A percentile compares a stretch with the other conserved stretches of the same genome.
Evolutionary conservation across 2,888 invertebrate species (phyloP).

Genomic region (Ectropis crepuscularia): DNA sequence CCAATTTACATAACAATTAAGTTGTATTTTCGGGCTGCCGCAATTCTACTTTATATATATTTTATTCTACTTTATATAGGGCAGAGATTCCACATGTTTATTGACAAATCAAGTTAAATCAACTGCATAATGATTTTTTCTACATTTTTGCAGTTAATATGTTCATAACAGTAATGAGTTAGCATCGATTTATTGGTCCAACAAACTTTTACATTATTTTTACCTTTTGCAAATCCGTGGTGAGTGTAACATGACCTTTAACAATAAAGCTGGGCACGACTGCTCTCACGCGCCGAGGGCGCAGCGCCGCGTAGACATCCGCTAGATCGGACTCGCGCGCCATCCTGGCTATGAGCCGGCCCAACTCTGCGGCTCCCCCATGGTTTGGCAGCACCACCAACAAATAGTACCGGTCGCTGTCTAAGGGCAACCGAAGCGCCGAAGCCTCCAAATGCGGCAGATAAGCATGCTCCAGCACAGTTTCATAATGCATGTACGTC

Average conservation of each 20-base stretch:
- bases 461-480: conserved; percentile 90
- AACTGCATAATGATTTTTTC: too few species aligned
- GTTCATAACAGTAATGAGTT: not conserved
- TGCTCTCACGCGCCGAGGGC: conserved; percentile 89
- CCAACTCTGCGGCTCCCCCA: conserved; percentile 85
- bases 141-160: too few species aligned
- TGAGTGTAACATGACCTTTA: conserved; percentile 91
- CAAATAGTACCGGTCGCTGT: conserved; percentile 91
- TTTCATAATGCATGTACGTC: conserved; percentile 90
- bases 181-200: not conserved
- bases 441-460: conserved; percentile 89
- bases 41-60: conserved; percentile 36
- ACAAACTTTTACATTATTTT: conserved; percentile 46
- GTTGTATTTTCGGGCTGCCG: conserved; percentile 24
- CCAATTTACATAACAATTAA: conserved; percentile 22
- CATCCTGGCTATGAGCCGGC: conserved; percentile 87
- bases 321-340: conserved; percentile 86
- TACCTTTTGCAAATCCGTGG: conserved; percentile 93
- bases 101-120: conserved; percentile 9
- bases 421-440: conserved; percentile 91
- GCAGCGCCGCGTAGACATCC: conserved; percentile 87
- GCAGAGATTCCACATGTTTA: conserved; percentile 22
- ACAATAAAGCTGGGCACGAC: conserved; percentile 92
- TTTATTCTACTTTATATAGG: conserved; percentile 40
- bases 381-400: conserved; percentile 89